phyloP scores from a whole-genome alignment of 2,113 vertebrate species.

The Leucopsar rothschildi region DNA sequence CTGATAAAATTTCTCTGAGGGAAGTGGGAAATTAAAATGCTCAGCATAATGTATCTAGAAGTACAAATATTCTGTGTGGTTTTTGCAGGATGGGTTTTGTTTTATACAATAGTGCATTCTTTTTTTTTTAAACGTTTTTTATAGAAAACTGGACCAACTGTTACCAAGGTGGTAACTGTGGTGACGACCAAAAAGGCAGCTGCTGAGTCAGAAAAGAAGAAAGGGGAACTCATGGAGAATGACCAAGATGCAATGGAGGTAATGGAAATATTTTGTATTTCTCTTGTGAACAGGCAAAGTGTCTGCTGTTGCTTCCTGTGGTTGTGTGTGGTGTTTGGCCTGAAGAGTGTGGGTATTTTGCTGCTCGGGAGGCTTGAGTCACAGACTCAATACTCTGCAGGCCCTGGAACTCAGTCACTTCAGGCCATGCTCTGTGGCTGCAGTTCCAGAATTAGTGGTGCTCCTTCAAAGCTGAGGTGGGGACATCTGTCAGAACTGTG shows the following conservation, averaged over 20 bases:
- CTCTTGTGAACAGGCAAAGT: not conserved
- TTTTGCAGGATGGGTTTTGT: not conserved
- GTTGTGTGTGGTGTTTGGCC: not conserved
- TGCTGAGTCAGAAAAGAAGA: constrained; percentile 88
- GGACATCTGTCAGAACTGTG: not conserved
- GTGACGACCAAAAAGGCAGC: constrained; percentile 91
- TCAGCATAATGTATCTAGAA: not conserved
- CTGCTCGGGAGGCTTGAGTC: not conserved
- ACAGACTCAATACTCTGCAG: not conserved
- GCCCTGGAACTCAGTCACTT: not conserved
- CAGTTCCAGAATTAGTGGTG: not conserved
- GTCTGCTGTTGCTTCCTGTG: not conserved
- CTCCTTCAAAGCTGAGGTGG: not conserved
- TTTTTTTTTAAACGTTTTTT: not conserved
- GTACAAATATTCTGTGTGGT: not conserved
- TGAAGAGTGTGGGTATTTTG: not conserved
- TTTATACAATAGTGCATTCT: not conserved
- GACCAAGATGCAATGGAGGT: constrained; percentile 99
- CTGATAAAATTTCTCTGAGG: not conserved
- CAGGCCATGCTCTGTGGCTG: not conserved
- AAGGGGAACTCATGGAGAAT: constrained; percentile 98
- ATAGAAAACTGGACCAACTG: constrained; percentile 89
- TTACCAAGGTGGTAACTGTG: constrained; percentile 94
- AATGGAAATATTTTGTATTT: not conserved
- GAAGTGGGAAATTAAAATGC: not conserved